Base-by-base conservation (phyloP, 2,888 invertebrate genomes). In the Callinectes sapidus region DNA sequence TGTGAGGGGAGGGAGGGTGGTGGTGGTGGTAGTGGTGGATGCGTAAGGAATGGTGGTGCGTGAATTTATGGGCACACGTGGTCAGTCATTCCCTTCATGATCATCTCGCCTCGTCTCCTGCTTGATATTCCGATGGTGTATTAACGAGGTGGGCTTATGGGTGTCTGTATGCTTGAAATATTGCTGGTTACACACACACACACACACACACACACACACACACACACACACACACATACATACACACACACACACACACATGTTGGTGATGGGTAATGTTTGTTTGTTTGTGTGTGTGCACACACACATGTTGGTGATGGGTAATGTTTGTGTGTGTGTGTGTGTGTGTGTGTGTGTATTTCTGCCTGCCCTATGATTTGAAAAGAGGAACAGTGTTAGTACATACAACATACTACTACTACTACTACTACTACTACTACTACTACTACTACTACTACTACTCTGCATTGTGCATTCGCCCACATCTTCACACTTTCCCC, bases 341-440 rank as follows among this genome's bases (percentile, higher is more conserved):
- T 48, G 39, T 39, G 39, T 39, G 39, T n/a, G n/a, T n/a, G n/a
- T n/a, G n/a, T n/a, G n/a, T n/a, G 3, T 55, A 8, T 55, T 55
- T 1, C 55, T 61, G 61, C 61, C 61, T 61, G 71, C n/a, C 16
- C 6, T 48, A 10, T 48, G 48, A n/a, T 28, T n/a, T 23, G 16
- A 2, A 18, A 8, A 71, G 66, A n/a, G 71, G 28, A 71, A 71
- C 28, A 71, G 28, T 23, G 8, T n/a, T 71, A 2, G 28, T n/a
- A 8, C 28, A 71, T 28, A n/a, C 28, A 5, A 23, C 23, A 23
- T n/a, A 32, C 32, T 77, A 77, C 77, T 77, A 77, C 77, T 77
- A 77, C 77, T 81, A 81, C 81, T 81, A 81, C 81, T 81, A 81
- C 81, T 81, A 81, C 81, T 81, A 81, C 81, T 81, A 81, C 81